These are phyloP conservation scores for Trematomus loennbergii DNA, from an alignment of 2,113 vertebrate species.

Conservation along the genomic window DNA sequence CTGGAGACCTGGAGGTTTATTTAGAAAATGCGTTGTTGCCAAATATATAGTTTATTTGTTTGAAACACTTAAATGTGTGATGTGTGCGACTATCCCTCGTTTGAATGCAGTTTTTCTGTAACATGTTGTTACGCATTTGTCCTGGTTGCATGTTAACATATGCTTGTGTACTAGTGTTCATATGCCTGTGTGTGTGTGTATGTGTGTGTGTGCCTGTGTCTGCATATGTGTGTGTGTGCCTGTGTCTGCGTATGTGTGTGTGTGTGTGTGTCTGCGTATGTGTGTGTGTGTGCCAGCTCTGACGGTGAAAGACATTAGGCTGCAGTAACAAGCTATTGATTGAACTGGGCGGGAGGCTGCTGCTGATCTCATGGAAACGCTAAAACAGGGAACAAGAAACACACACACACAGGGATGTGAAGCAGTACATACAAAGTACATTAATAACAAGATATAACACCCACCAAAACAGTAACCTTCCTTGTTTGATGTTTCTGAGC, in stretches of 20 bases:
- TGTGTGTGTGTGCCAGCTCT: slow-evolving; percentile 35
- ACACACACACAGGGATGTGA: slow-evolving; percentile 20
- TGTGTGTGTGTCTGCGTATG: slow-evolving; percentile 12
- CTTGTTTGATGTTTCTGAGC: slow-evolving; percentile 18
- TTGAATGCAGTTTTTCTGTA: neutral
- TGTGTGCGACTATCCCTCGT: neutral
- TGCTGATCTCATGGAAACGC: slow-evolving; percentile 66
- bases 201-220: neutral
- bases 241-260: neutral
- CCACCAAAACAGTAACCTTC: slow-evolving; percentile 25
- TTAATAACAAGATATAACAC: slow-evolving; percentile 24
- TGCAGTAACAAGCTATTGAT: slow-evolving; percentile 78
- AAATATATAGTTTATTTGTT: slow-evolving; percentile 21
- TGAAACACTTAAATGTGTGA: slow-evolving; percentile 24
- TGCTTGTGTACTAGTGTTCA: slow-evolving; percentile 11
- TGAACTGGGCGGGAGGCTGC: slow-evolving; percentile 45
- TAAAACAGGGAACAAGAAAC: slow-evolving; percentile 40
- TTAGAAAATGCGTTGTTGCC: slow-evolving; percentile 21
- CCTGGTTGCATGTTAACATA: slow-evolving; percentile 11
- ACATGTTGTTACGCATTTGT: neutral
- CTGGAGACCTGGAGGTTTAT: slow-evolving; percentile 47
- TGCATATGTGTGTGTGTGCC: slow-evolving; percentile 5
- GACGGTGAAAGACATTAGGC: slow-evolving; percentile 63
- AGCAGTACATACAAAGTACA: slow-evolving; percentile 40
- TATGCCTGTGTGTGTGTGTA: neutral